These are phyloP conservation scores for Rhinopithecus roxellana DNA, from an alignment of 2,113 vertebrate genomes.

Conservation along the genomic window DNA sequence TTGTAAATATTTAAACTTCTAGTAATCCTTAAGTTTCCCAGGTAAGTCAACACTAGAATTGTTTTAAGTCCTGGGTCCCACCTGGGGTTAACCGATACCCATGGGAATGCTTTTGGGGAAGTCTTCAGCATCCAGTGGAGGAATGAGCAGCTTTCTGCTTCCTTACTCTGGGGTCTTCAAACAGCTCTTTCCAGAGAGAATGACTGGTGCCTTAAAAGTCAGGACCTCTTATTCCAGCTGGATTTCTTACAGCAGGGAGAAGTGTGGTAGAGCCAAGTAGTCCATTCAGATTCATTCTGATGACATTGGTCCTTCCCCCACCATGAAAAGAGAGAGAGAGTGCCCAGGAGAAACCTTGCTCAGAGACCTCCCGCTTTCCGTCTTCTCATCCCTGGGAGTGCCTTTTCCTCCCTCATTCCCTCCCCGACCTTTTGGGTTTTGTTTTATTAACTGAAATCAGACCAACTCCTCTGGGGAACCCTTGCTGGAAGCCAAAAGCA, in stretches of 20 bases:
- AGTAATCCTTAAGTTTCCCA: slow-evolving; percentile 75
- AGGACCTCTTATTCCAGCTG: background rate
- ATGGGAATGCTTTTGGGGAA: background rate
- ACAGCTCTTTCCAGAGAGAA: background rate
- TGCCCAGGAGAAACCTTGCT: background rate
- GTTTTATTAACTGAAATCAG: slow-evolving; percentile 41
- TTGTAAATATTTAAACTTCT: slow-evolving; percentile 72
- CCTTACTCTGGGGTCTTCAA: background rate
- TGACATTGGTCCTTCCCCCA: slow-evolving; percentile 5
- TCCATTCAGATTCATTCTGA: background rate
- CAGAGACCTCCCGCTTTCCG: background rate
- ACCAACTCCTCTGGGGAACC: background rate
- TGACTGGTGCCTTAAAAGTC: background rate
- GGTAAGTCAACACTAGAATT: slow-evolving; percentile 73
- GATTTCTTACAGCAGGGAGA: background rate
- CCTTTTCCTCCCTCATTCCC: background rate
- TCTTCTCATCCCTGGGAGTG: background rate
- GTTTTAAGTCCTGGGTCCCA: slow-evolving; percentile 78
- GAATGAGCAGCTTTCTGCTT: background rate
- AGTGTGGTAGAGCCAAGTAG: background rate
- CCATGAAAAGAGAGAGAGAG: background rate
- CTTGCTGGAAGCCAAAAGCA: background rate
- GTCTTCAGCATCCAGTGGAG: background rate
- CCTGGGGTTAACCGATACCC: slow-evolving; percentile 64
- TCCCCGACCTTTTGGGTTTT: background rate